These are phyloP conservation scores for Lerista edwardsae DNA, from an alignment of 2,797 vertebrate genomes.

Conservation along the genomic window DNA sequence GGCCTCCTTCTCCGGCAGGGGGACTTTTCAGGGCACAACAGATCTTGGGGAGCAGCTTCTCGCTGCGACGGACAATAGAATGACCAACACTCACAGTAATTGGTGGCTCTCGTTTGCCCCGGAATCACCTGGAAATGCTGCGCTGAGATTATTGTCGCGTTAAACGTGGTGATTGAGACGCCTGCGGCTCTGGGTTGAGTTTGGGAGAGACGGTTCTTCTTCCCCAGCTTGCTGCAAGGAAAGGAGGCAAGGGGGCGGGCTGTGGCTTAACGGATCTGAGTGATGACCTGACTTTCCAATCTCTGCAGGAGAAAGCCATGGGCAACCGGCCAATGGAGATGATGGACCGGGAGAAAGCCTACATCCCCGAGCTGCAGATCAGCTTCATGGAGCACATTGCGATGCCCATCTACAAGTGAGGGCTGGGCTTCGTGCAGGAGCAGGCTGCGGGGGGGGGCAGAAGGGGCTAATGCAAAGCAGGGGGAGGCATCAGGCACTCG, in stretches of 20 bases:
- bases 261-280: too few species aligned
- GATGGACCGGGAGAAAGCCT: slow-evolving; percentile 99
- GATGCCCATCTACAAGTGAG: slow-evolving; percentile 98
- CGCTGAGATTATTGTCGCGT: not conserved
- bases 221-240: too few species aligned
- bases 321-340: slow-evolving; percentile 97
- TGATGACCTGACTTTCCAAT: not conserved
- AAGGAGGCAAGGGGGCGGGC: not conserved
- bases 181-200: not conserved
- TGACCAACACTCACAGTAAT: not conserved
- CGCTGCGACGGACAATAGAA: not conserved
- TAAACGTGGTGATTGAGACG: not conserved
- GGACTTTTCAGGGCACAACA: too few species aligned
- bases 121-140: not conserved
- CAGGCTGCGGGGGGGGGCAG: not conserved
- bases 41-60: not conserved
- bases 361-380: slow-evolving; percentile 97
- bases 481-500: too few species aligned
- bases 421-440: rapidly evolving
- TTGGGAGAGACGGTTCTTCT: not conserved
- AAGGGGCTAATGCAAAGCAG: not conserved
- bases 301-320: slow-evolving; percentile 94
- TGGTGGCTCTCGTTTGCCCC: too few species aligned
- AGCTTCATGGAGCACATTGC: slow-evolving; percentile 99
- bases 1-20: not conserved